Evolutionary conservation across 1,140 invertebrate genomes (phyloP).

Genomic region (Hestina assimilis): DNA sequence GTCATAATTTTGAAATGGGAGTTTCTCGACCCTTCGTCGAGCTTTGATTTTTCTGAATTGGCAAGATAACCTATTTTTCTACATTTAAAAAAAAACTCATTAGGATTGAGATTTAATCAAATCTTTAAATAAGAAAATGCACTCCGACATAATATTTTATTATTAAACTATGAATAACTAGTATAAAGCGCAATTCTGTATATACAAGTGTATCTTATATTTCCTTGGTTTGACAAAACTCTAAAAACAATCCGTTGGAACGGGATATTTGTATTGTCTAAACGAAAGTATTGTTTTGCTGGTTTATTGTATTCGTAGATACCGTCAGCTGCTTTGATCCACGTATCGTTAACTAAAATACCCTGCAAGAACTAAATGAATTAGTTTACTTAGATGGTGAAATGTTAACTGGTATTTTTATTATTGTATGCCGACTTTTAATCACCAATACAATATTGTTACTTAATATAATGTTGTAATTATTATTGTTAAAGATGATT

Average conservation of each 20-base stretch:
- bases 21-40: too few relatives aligned
- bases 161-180: slow-evolving; percentile 7
- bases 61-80: too few relatives aligned
- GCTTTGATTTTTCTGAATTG: too few relatives aligned
- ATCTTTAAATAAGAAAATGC: too few relatives aligned
- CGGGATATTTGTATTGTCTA: slow-evolving; percentile 31
- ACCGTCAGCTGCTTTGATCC: slow-evolving; percentile 42
- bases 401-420: neutral
- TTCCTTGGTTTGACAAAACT: slow-evolving; percentile 67
- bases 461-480: too few relatives aligned
- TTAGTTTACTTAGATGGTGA: neutral
- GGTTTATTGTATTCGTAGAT: slow-evolving; percentile 47
- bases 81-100: too few relatives aligned
- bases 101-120: too few relatives aligned
- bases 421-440: too few relatives aligned
- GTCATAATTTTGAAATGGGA: too few relatives aligned
- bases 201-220: slow-evolving; percentile 62
- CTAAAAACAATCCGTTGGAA: slow-evolving; percentile 50
- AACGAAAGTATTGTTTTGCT: slow-evolving; percentile 59
- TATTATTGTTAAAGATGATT: too few relatives aligned
- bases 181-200: slow-evolving; percentile 63
- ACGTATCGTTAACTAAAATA: slow-evolving; percentile 52
- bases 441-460: too few relatives aligned
- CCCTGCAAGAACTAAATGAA: slow-evolving; percentile 37
- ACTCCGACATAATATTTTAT: too few relatives aligned